Evolutionary conservation across 2,888 invertebrate species (phyloP).

Genomic region (Morpho helenor): DNA sequence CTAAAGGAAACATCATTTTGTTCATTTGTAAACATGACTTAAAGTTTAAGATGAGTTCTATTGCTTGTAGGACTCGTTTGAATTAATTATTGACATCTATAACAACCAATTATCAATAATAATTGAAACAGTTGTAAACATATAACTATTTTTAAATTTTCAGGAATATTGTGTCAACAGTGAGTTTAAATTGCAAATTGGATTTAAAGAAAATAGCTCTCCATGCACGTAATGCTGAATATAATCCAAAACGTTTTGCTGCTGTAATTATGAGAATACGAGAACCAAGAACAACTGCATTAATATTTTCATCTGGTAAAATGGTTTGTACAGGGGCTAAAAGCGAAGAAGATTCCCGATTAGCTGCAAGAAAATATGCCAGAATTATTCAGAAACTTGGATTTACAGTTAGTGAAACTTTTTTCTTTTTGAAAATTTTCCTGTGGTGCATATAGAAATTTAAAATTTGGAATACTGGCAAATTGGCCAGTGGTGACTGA

Average conservation of each 20-base stretch:
- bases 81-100: no score
- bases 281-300: slow-evolving; percentile 90
- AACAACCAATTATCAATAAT: no score
- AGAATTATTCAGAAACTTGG: slow-evolving; percentile 91
- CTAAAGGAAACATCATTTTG: no score
- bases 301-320: slow-evolving; percentile 90
- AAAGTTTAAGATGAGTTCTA: no score
- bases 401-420: slow-evolving; percentile 81
- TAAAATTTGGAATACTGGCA: background rate
- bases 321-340: slow-evolving; percentile 92
- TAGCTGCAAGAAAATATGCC: slow-evolving; percentile 91
- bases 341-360: slow-evolving; percentile 87
- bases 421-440: background rate
- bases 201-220: slow-evolving; percentile 98
- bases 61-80: no score
- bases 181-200: slow-evolving; percentile 95
- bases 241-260: slow-evolving; percentile 99
- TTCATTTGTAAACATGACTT: no score
- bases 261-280: slow-evolving; percentile 98
- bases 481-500: no score
- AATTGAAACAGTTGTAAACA: no score
- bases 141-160: slow-evolving; percentile 35
- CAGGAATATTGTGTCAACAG: slow-evolving; percentile 99
- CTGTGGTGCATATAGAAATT: background rate
- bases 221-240: slow-evolving; percentile 99